phyloP scores from a whole-genome alignment of 2,113 vertebrate genomes.

The Guaruba guarouba region DNA sequence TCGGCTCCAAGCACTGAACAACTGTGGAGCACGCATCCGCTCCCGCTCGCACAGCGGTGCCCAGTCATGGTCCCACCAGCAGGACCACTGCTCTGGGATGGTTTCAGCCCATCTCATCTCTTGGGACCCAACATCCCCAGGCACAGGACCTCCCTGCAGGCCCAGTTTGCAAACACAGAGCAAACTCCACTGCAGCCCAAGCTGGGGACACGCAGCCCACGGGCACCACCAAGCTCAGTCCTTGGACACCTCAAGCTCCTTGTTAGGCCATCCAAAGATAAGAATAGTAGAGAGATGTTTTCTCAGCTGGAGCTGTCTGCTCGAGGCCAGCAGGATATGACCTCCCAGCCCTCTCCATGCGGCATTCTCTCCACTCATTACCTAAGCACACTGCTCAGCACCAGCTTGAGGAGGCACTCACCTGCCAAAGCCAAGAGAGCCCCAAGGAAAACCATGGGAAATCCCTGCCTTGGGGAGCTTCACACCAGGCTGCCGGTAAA shows the following conservation, averaged over 20 bases:
- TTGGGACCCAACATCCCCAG: neutral
- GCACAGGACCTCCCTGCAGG: neutral
- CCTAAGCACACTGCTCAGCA: neutral
- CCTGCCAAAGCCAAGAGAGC: neutral
- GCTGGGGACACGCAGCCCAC: accelerated
- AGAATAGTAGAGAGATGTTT: neutral
- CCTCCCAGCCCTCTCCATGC: neutral
- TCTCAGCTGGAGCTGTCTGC: neutral
- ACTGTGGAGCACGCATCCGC: accelerated
- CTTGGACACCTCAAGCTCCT: neutral
- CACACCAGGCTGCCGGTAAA: neutral
- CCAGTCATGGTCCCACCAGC: accelerated
- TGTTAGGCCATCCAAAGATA: neutral
- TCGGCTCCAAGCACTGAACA: neutral
- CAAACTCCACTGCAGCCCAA: accelerated
- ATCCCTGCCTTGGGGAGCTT: neutral
- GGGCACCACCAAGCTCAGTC: accelerated
- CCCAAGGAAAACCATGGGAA: neutral
- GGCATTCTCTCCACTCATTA: neutral
- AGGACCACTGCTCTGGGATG: accelerated
- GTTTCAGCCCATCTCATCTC: neutral
- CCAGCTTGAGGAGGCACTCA: neutral
- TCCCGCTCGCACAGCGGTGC: accelerated
- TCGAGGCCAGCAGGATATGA: accelerated
- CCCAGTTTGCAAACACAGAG: neutral